Evolutionary conservation across 2,888 invertebrate species (phyloP), one percentile per base, ranked within the genome.

Genomic region (Limnephilus marmoratus): DNA sequence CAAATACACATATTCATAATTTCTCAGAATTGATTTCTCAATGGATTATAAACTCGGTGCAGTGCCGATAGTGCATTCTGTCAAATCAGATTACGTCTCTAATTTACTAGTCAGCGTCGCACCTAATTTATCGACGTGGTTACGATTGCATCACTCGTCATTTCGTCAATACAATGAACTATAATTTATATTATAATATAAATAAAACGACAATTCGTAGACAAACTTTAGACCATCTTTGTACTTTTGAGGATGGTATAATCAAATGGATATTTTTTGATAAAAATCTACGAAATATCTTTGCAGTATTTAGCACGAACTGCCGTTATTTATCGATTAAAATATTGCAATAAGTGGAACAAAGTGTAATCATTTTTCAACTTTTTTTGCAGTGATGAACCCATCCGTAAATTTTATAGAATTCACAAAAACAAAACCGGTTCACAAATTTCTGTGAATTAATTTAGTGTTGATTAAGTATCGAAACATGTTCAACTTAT

Each of bases 251-350:
- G 68, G 68, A 68, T 68, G 24, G n/a, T 2, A 9, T 24, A n/a
- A 7, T n/a, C 68, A 68, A 5, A 1, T 68, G 68, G 7, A 68
- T 24, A 7, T 68, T 68, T 68, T 68, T 68, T 24, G 68, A 53
- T 53, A 53, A 53, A 53, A 53, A 18, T 53, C 68, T 68, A n/a
- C 24, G 24, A 68, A 68, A 68, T 24, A 24, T 68, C 68, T 68
- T 68, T 68, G 24, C 9, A 68, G 24, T 9, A 68, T 68, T 68
- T 68, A 2, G 24, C 68, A 68, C 24, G 24, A 68, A 24, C 68
- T 68, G 68, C 68, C 68, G 68, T n/a, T 68, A n/a, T 68, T 68
- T 68, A 68, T 68, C 68, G 68, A 68, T 68, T 68, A 68, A 68
- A 68, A 68, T 24, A 24, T 68, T 24, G 68, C 24, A 68, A 68